These are phyloP conservation scores for Echinarachnius parma DNA, from an alignment of 53 echinoderm and acorn worm species.

Conservation along the genomic window DNA sequence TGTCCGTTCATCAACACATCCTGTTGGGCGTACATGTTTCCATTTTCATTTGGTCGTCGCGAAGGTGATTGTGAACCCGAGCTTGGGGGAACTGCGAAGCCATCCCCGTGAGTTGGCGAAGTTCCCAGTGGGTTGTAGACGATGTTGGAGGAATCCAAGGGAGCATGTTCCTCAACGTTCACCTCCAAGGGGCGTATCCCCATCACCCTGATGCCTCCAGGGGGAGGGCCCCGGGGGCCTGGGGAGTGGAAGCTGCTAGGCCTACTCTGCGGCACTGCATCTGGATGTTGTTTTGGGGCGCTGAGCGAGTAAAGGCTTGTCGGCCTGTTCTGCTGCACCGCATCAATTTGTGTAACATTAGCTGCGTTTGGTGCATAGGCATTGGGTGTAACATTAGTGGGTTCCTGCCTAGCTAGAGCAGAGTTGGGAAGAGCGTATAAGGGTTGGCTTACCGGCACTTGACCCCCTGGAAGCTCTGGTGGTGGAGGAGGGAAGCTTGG, in stretches of 20 bases:
- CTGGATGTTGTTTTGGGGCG: not conserved
- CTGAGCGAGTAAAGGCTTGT: not conserved
- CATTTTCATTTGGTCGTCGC: not conserved
- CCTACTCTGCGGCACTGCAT: not conserved
- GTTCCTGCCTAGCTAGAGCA: not conserved
- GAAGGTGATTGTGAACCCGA: not conserved
- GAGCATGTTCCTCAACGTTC: constrained; percentile 8
- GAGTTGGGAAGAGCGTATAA: not conserved
- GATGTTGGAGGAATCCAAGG: constrained; percentile 1
- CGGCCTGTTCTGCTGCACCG: not conserved
- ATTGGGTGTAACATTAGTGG: not conserved
- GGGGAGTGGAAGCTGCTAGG: no score
- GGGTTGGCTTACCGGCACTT: no score
- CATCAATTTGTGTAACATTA: no score
- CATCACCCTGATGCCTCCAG: constrained; percentile 29
- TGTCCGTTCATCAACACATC: constrained; percentile 1
- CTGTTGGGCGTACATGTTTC: no score
- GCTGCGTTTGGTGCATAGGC: not conserved
- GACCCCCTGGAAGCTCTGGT: no score
- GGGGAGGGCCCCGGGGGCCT: not conserved
- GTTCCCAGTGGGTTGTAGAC: not conserved
- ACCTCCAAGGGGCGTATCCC: constrained; percentile 24
- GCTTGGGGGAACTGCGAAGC: not conserved
- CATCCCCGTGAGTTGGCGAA: not conserved
- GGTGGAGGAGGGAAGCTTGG: constrained; percentile 4